Evolutionary conservation across 2,888 invertebrate species (phyloP).

Genomic region (Gymnocheta viridis): DNA sequence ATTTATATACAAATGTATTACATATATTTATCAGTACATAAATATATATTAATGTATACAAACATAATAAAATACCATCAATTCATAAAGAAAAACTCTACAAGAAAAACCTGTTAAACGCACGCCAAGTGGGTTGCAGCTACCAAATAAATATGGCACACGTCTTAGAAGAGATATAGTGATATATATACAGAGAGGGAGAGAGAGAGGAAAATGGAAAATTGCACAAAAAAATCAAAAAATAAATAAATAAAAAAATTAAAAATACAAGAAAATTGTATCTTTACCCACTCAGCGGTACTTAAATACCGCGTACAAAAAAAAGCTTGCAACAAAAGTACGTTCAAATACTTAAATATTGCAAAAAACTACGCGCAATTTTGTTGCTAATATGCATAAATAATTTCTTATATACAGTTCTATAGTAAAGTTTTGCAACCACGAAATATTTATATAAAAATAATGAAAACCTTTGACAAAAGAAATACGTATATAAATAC

Average conservation of each 20-base stretch:
- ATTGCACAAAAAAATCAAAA: not conserved
- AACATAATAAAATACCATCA: slow-evolving; percentile 46
- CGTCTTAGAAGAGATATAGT: slow-evolving; percentile 7
- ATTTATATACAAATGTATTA: slow-evolving; percentile 28
- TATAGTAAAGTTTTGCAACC: slow-evolving; percentile 32
- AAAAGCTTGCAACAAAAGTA: not conserved
- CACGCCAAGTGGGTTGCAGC: slow-evolving; percentile 67
- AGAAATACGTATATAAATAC: too few species aligned
- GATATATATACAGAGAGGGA: not conserved
- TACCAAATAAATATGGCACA: slow-evolving; percentile 65
- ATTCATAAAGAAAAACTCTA: slow-evolving; percentile 34
- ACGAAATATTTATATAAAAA: slow-evolving; percentile 5
- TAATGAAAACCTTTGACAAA: not conserved
- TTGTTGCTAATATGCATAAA: slow-evolving; percentile 25
- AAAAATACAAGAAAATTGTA: slow-evolving; percentile 19
- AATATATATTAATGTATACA: slow-evolving; percentile 36
- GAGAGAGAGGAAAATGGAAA: not conserved
- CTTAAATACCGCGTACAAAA: not conserved
- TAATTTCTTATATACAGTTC: slow-evolving; percentile 9
- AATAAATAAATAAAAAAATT: not conserved
- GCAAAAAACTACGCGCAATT: slow-evolving; percentile 49
- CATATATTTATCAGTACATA: slow-evolving; percentile 23
- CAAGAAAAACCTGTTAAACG: slow-evolving; percentile 70
- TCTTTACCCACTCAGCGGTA: slow-evolving; percentile 42
- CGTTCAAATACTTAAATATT: slow-evolving; percentile 30